Evolutionary conservation across 2,113 vertebrate genomes (phyloP), one percentile per base, ranked within the genome.

Genomic region (Xerus inauris): DNA sequence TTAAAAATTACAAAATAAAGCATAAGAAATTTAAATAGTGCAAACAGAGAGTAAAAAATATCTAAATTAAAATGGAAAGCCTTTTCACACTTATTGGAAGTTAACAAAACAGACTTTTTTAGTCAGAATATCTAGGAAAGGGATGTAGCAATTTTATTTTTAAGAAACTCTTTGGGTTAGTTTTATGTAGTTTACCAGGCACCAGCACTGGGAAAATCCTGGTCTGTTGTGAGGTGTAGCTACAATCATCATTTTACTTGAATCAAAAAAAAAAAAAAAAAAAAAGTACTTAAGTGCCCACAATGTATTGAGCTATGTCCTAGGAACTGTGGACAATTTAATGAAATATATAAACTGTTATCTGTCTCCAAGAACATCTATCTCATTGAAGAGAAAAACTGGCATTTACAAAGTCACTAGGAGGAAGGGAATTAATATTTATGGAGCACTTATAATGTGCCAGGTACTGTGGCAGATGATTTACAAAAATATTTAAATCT

Each of bases 1-100:
- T 94, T 75, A 64, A 75, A 92, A 75, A 92, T 85, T 62, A 54
- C 9, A 76, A 84, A 54, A 51, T 85, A 85, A 65, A 65, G 6
- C 19, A 87, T 62, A 12, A 87, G 64, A 77, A 87, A 71, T 71
- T 57, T 76, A 94, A 69, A 77, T 20, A 72, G 22, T 72, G 35
- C 4, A 65, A 65, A 91, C 64, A 59, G 35, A 51, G 30, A 57
- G 49, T 45, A 20, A 80, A 79, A 73, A 84, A 57, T 20, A 84
- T 22, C 12, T 16, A 9, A 54, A n/a, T 80, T 81, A 65, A 91
- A 91, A 67, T 54, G 4, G 26, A 40, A 91, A 72, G 73, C n/a
- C 47, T 9, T 51, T 40, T 42, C 76, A 82, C 4, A 57, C 7
- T n/a, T 67, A 24, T 22, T 88, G 22, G 1, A 92, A 71, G 28